A percentile compares a stretch with the other conserved stretches of the same genome.
Evolutionary conservation across 2,797 vertebrate species (phyloP).

Genomic region (Melanitta fusca): DNA sequence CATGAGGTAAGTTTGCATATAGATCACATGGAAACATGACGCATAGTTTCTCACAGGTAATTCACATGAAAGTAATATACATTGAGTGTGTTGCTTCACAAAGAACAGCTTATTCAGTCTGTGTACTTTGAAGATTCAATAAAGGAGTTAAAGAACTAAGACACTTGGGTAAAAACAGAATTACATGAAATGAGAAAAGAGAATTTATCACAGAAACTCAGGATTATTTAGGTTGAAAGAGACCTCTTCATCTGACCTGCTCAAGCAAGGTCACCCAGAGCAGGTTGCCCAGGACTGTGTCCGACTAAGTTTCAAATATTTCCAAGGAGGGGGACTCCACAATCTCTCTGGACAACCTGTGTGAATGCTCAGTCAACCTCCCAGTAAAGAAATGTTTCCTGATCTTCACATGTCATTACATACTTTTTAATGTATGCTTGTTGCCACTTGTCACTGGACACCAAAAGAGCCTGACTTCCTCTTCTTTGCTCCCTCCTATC

Average conservation of each 20-base stretch:
- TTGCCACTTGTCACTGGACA: background rate
- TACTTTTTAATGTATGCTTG: background rate
- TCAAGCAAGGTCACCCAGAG: background rate
- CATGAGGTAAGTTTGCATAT: constrained; percentile 29
- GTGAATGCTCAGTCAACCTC: background rate
- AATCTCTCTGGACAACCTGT: background rate
- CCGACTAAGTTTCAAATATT: background rate
- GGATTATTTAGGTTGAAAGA: background rate
- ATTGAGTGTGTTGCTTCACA: background rate
- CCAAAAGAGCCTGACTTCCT: background rate
- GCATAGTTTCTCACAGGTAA: constrained; percentile 53
- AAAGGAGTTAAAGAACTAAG: background rate
- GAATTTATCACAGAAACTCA: background rate
- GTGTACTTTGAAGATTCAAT: constrained; percentile 35
- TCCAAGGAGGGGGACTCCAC: background rate
- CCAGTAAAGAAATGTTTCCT: background rate
- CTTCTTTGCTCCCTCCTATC: background rate
- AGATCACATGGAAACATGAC: constrained; percentile 24
- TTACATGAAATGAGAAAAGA: background rate
- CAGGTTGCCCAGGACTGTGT: background rate
- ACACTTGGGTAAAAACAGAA: background rate
- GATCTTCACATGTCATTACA: fast-evolving
- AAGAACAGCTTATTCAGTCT: background rate
- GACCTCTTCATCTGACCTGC: background rate
- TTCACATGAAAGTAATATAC: constrained; percentile 39